Base-by-base conservation (phyloP, 2,797 vertebrate genomes). In the Bovichtus diacanthus region DNA sequence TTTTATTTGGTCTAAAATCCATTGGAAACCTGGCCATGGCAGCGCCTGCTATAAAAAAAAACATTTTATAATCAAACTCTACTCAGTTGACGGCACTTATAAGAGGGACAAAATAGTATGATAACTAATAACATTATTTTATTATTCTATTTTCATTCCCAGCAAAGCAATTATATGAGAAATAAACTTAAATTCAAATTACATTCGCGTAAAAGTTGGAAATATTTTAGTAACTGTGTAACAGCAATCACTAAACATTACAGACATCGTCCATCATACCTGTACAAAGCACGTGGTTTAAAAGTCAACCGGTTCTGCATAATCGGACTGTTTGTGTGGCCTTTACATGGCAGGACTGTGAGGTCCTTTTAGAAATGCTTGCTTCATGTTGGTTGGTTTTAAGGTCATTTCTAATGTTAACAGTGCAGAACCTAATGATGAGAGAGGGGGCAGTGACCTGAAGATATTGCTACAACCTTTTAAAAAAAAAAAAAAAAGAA, bases 321-420 rank as follows among this genome's bases (percentile, higher is more conserved):
- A 23, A 47, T 47, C 25, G n/a, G 15, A 41, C 11, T 25, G 41
- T 6, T 56, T 39, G 51, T 23, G 36, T 73, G 34, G 44, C 29
- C 58, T 76, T 77, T 64, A 54, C n/a, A 55, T 36, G 10, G 44
- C 7, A 16, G 9, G 11, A 63, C 19, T 53, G 5, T 16, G 11
- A 43, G 46, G n/a, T 65, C 9, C 12, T 53, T 58, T 62, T 12
- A 53, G 51, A 76, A 70, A 75, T 19, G 13, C 11, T 15, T 56
- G n/a, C 67, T 43, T 70, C 5, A n/a, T 51, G n/a, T 78, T 66
- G 51, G 8, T 31, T 60, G 50, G 12, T 58, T 80, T 69, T 44
- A 74, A 78, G 69, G 81, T 62, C 15, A 70, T 63, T 59, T 78
- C 16, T 54, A 10, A 58, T 56, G 55, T 70, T 58, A 44, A 72